phyloP scores from a whole-genome alignment of 2,113 vertebrate species.

The Poeciliopsis occidentalis region DNA sequence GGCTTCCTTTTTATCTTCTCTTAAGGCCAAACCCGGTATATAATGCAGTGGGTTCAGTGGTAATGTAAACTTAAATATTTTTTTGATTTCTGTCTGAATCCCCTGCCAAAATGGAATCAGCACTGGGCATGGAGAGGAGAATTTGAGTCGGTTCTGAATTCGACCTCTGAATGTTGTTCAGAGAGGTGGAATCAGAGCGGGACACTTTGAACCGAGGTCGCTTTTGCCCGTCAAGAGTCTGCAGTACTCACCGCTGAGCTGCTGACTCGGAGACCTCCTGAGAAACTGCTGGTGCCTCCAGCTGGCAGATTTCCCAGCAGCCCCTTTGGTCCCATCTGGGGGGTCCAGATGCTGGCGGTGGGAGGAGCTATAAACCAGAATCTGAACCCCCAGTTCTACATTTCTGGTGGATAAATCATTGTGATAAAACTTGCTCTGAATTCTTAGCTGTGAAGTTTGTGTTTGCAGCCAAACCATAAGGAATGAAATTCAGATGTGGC shows the following conservation, averaged over 20 bases:
- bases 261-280: conserved; percentile 43
- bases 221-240: neutral
- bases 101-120: too few relatives aligned
- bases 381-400: conserved; percentile 11
- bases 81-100: too few relatives aligned
- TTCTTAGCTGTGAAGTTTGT: conserved; percentile 12
- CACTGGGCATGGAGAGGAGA: neutral
- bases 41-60: too few relatives aligned
- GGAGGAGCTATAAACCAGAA: conserved; percentile 35
- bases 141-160: neutral
- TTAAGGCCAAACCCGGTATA: too few relatives aligned
- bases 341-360: conserved; percentile 61
- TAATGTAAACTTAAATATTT: too few relatives aligned
- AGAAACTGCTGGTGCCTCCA: conserved; percentile 48
- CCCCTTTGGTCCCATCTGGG: conserved; percentile 47
- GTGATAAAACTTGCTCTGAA: conserved; percentile 11
- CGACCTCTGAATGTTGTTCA: too few relatives aligned
- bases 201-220: neutral
- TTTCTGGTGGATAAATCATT: conserved; percentile 20
- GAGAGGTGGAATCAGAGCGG: too few relatives aligned
- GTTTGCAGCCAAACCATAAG: conserved; percentile 26
- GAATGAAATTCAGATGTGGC: conserved; percentile 26
- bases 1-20: too few relatives aligned
- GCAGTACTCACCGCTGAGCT: neutral
- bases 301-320: conserved; percentile 65